Base-by-base conservation (phyloP, 2,113 vertebrate genomes). In the Sula dactylatra region DNA sequence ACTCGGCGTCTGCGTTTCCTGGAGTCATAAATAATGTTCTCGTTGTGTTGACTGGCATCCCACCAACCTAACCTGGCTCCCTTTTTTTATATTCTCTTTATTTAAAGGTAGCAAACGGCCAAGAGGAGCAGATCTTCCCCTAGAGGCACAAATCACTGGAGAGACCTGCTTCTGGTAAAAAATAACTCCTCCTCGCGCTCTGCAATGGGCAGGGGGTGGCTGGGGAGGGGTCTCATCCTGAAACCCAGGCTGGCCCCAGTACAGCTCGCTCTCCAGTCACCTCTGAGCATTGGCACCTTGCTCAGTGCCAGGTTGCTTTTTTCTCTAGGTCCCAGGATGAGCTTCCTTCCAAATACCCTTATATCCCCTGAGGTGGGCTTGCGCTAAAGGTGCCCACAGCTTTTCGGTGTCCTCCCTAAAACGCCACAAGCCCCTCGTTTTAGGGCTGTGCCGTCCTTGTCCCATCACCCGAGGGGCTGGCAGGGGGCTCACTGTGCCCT, bases 261-360 rank as follows among this genome's bases (percentile, higher is more conserved):
- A 9, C 0, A 2, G 4, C 29, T 59, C 2, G 0, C 32, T 22
- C 36, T 66, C 31, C 4, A 0, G 36, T 52, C 50, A 26, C 36
- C 64, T 77, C 72, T 1, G 1, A 87, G 49, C 45, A 45, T 1
- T 5, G 25, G 34, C 42, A 82, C 7, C 31, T 58, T 56, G 32
- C 58, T 66, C 59, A 17, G 25, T 6, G 22, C 40, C 69, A 27
- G 7, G 17, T 1, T 74, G 59, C 10, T 73, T 85, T 59, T 24
- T 66, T 13, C 47, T 29, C 0, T 4, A 42, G 54, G 17, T 31
- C 24, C 12, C 31, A 47, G 44, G 44, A 36, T 34, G 9, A 84
- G 13, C 34, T 22, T 76, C 36, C 38, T 7, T 34, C 64, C 69
- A 65, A 82, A 36, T 45, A 20, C 21, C 36, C 24, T 32, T 26